These are phyloP conservation scores for Odontamblyopus rebecca DNA, from an alignment of 2,797 vertebrate genomes.

Conservation along the genomic window DNA sequence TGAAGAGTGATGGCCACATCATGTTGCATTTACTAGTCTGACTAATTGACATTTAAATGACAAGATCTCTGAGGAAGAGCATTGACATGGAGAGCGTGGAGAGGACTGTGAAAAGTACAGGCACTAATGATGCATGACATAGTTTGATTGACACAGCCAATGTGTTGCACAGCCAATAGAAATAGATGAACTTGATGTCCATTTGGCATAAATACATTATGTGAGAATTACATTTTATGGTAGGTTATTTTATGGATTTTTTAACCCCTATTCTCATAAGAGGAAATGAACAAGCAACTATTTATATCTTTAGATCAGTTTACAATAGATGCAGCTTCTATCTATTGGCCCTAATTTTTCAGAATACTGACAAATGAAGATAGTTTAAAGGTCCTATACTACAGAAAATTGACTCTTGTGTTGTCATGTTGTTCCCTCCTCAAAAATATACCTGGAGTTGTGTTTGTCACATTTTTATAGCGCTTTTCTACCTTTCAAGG, in stretches of 20 bases:
- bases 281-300: neutral
- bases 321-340: neutral
- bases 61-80: conserved; percentile 6
- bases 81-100: conserved; percentile 2
- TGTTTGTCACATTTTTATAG: no score
- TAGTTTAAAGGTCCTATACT: no score
- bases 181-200: conserved; percentile 9
- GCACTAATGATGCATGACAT: neutral
- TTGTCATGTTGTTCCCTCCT: no score
- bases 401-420: no score
- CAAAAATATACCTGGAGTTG: no score
- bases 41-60: conserved; percentile 14
- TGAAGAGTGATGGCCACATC: conserved; percentile 15
- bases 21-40: conserved; percentile 12
- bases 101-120: conserved; percentile 9
- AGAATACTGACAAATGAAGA: no score
- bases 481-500: no score
- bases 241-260: neutral
- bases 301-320: neutral
- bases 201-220: neutral
- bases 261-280: neutral
- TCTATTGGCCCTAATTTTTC: no score
- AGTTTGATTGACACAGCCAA: conserved; percentile 9
- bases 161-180: conserved; percentile 7
- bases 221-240: neutral